A percentile compares a stretch with the other conserved stretches of the same genome.
Conservation (phyloP, 2,888 invertebrate genomes). For the Heterodera filipjevi region DNA sequence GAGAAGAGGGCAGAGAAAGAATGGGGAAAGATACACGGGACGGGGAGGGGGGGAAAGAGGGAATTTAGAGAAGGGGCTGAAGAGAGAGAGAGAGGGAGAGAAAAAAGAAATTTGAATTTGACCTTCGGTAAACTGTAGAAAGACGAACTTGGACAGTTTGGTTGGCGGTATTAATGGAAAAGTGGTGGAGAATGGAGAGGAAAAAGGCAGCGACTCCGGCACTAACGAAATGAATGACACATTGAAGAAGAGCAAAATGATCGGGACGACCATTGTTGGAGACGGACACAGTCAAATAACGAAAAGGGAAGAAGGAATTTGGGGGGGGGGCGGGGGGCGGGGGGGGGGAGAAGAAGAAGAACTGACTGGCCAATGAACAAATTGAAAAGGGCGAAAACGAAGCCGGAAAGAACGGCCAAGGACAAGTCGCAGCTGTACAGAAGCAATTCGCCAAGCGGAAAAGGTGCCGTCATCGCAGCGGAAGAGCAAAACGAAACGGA, state of each 20-base stretch:
- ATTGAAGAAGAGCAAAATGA: slow-evolving; percentile 1
- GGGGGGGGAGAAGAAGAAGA: background rate
- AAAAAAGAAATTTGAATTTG: too few relatives aligned
- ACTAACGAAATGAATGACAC: background rate
- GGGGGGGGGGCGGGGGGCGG: background rate
- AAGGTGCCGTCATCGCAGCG: background rate
- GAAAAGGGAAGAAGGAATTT: background rate
- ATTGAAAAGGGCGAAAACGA: slow-evolving; percentile 22
- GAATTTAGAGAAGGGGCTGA: too few relatives aligned
- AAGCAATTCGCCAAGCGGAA: slow-evolving; percentile 12
- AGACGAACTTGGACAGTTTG: background rate
- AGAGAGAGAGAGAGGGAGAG: too few relatives aligned
- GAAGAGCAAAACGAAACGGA: background rate
- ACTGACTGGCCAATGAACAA: slow-evolving; percentile 20
- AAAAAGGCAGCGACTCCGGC: background rate
- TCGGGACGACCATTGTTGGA: slow-evolving; percentile 7
- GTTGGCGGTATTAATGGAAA: background rate
- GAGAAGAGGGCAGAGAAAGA: too few relatives aligned
- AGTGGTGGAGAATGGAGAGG: background rate
- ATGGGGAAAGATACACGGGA: too few relatives aligned
- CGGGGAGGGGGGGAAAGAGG: too few relatives aligned
- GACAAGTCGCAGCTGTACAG: slow-evolving; percentile 16
- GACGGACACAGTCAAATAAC: slow-evolving; percentile 11
- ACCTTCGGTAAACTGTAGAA: slow-evolving; percentile 17
- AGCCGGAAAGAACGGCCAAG: slow-evolving; percentile 16